Conservation (phyloP, 2,113 vertebrate species). For the Mobula hypostoma region DNA sequence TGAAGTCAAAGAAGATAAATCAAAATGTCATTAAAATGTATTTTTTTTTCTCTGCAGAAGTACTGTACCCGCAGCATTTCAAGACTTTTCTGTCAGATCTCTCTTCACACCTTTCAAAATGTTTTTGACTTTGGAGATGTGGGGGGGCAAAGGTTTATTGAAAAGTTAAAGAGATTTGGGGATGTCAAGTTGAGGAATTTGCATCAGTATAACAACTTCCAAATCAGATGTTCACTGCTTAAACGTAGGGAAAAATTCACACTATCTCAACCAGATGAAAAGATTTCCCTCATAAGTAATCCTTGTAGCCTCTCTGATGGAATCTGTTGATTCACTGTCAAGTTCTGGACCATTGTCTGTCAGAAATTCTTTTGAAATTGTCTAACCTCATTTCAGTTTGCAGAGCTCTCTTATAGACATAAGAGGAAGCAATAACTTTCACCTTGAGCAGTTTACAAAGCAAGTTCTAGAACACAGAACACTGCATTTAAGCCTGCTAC, state of each 20-base stretch:
- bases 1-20: conserved; percentile 17
- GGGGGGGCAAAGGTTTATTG: not conserved
- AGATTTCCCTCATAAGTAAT: not conserved
- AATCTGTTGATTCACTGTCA: not conserved
- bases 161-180: not conserved
- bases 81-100: not conserved
- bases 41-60: not conserved
- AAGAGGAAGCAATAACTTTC: not conserved
- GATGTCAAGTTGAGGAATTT: not conserved
- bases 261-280: not conserved
- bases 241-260: not conserved
- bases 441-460: not conserved
- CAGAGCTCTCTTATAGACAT: not conserved
- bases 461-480: not conserved
- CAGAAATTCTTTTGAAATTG: not conserved
- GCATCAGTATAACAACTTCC: not conserved
- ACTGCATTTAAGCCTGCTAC: not conserved
- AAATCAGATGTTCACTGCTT: not conserved
- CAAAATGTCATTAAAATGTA: not conserved
- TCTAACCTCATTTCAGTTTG: conserved; percentile 3
- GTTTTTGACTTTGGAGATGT: not conserved
- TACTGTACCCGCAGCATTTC: not conserved
- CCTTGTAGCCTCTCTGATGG: not conserved
- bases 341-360: not conserved
- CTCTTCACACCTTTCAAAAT: not conserved